Evolutionary conservation across 2,888 invertebrate species (phyloP), one percentile per base, ranked within the genome.

Genomic region (Phanerotoma sp.): DNA sequence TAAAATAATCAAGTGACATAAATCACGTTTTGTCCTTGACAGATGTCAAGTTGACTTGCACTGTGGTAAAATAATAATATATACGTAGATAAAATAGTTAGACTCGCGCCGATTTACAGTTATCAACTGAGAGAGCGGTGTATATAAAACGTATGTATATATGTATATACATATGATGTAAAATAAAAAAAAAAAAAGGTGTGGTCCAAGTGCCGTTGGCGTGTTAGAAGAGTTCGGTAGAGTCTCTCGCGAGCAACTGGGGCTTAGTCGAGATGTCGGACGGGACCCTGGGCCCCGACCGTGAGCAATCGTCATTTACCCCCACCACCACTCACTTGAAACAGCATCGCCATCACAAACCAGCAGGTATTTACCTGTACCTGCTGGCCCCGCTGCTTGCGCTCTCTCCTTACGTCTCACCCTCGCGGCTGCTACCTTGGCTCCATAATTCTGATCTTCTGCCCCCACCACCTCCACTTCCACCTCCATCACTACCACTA

Each of bases 211-310:
- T 37, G 46, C 49, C 38, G 54, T 41, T 50, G 22, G 41, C 49
- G 55, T 58, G 38, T 44, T 44, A n/a, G 42, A 50, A 48, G 51
- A 51, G 55, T 57, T 62, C 61, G 58, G 55, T 59, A 60, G 64
- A 66, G 66, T 64, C 63, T 70, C 72, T 72, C 66, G 66, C 65
- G 69, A 70, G 66, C 72, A 69, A 74, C 74, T 74, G 73, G 69
- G 64, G 66, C 71, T 66, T 63, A 67, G 67, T 65, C 61, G 67
- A 57, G 60, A 63, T 65, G 66, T 66, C 65, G 67, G 67, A 65
- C 67, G 67, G 67, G 69, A 67, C 67, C 66, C 65, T 68, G 64
- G 68, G 69, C 68, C 70, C 69, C 70, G 68, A 67, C 67, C 67
- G 66, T 69, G 66, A 67, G 65, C 22, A 54, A 35, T 42, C 28